A percentile compares a stretch with the other conserved stretches of the same genome.
These are phyloP conservation scores for Drosophila mauritiana DNA, from an alignment of 1,140 invertebrate genomes.

Conservation along the genomic window DNA sequence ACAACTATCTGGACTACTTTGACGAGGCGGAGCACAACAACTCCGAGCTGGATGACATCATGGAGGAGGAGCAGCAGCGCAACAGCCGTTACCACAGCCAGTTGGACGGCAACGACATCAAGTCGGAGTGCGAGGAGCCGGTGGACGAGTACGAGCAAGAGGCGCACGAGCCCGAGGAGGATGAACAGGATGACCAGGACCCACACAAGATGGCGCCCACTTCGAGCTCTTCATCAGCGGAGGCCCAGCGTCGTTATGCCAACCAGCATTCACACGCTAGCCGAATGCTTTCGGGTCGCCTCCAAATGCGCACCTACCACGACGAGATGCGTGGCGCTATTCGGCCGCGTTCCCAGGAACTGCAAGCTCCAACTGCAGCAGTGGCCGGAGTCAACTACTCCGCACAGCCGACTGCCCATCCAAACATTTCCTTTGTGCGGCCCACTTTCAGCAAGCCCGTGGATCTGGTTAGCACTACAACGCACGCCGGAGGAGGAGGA, in stretches of 20 bases:
- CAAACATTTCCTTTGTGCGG: slow-evolving; percentile 77
- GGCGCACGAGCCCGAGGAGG: slow-evolving; percentile 37
- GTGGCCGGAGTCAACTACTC: slow-evolving; percentile 14
- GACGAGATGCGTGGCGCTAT: slow-evolving; percentile 59
- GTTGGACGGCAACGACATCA: slow-evolving; percentile 76
- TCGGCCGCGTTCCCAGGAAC: slow-evolving; percentile 69
- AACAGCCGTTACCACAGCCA: slow-evolving; percentile 55
- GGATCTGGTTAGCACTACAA: slow-evolving; percentile 76
- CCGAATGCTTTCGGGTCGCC: slow-evolving; percentile 53
- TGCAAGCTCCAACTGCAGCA: slow-evolving; percentile 28
- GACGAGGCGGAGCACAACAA: slow-evolving; percentile 70
- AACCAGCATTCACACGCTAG: slow-evolving; percentile 55
- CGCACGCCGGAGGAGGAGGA: slow-evolving; percentile 41
- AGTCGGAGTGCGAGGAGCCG: slow-evolving; percentile 78
- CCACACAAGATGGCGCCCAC: slow-evolving; percentile 60
- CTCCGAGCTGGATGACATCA: slow-evolving; percentile 74
- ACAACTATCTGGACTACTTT: slow-evolving; percentile 78
- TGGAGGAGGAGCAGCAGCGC: slow-evolving; percentile 69
- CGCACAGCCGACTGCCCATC: slow-evolving; percentile 33
- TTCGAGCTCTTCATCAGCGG: slow-evolving; percentile 36
- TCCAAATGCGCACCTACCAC: slow-evolving; percentile 66
- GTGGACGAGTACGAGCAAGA: slow-evolving; percentile 67
- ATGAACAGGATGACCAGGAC: slow-evolving; percentile 52
- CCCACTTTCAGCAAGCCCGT: slow-evolving; percentile 76
- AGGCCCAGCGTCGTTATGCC: slow-evolving; percentile 52